These are phyloP conservation scores for Avahi laniger DNA, from an alignment of 2,797 vertebrate species.

Conservation along the genomic window DNA sequence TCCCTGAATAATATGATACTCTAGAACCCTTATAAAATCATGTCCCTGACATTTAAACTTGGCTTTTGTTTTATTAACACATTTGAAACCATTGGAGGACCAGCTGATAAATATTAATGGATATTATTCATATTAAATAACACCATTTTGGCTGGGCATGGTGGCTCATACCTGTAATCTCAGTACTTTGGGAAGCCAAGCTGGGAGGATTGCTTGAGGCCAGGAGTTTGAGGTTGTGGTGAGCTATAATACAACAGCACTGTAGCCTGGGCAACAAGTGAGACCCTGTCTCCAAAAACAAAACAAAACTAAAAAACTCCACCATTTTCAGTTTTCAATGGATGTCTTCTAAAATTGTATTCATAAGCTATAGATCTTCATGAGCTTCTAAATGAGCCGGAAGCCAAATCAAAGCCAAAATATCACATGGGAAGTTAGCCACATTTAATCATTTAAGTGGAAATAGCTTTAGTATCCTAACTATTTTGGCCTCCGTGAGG, in stretches of 20 bases:
- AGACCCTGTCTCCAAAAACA: background rate
- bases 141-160: background rate
- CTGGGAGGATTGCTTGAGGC: background rate
- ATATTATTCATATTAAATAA: background rate
- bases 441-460: background rate
- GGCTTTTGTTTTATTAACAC: background rate
- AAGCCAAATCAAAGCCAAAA: slow-evolving; percentile 12
- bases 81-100: background rate
- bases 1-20: background rate
- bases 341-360: background rate
- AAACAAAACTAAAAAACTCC: too few species aligned
- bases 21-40: background rate
- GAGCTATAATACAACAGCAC: background rate
- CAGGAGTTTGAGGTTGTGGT: background rate
- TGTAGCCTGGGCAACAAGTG: background rate
- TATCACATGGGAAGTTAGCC: background rate
- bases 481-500: background rate
- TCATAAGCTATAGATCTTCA: background rate
- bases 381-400: background rate
- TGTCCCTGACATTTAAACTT: background rate
- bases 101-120: background rate
- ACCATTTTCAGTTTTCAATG: background rate
- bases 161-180: background rate
- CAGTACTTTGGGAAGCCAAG: background rate
- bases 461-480: background rate